Percentiles rank a stretch among this genome's conserved stretches.
These are phyloP conservation scores for Hemiprocne comata DNA, from an alignment of 2,113 vertebrate genomes.

Conservation along the genomic window DNA sequence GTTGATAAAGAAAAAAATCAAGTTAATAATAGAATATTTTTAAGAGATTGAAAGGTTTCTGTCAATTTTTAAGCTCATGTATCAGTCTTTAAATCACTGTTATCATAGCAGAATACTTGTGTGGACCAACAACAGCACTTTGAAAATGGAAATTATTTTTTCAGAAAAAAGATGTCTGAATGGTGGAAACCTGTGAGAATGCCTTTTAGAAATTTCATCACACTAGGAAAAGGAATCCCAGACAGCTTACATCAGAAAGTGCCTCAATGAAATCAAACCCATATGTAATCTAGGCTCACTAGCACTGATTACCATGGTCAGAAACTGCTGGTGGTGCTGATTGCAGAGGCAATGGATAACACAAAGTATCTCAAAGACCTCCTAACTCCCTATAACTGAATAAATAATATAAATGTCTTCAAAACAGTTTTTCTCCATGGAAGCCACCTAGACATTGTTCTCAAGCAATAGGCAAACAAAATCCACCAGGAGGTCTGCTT, in stretches of 20 bases:
- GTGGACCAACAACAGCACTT: neutral
- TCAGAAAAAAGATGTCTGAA: neutral
- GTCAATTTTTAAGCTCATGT: neutral
- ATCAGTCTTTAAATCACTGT: neutral
- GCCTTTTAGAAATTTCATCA: too few relatives aligned
- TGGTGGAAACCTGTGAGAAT: neutral
- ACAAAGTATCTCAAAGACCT: neutral
- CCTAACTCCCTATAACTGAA: neutral
- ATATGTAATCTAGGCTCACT: neutral
- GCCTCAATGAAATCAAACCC: neutral
- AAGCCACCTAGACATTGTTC: neutral
- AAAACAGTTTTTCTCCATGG: neutral
- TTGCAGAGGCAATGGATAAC: neutral
- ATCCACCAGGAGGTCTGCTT: neutral
- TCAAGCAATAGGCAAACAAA: neutral
- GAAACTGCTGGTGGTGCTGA: neutral
- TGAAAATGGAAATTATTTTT: neutral
- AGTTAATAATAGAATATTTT: neutral
- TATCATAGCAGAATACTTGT: neutral
- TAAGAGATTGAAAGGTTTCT: neutral
- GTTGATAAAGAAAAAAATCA: neutral
- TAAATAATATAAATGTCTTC: too few relatives aligned
- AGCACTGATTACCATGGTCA: neutral
- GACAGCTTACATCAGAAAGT: neutral
- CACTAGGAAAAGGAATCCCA: too few relatives aligned